Evolutionary conservation across 2,888 invertebrate genomes (phyloP), one percentile per base, ranked within the genome.

Genomic region (Lissocephala sabroskyi): DNA sequence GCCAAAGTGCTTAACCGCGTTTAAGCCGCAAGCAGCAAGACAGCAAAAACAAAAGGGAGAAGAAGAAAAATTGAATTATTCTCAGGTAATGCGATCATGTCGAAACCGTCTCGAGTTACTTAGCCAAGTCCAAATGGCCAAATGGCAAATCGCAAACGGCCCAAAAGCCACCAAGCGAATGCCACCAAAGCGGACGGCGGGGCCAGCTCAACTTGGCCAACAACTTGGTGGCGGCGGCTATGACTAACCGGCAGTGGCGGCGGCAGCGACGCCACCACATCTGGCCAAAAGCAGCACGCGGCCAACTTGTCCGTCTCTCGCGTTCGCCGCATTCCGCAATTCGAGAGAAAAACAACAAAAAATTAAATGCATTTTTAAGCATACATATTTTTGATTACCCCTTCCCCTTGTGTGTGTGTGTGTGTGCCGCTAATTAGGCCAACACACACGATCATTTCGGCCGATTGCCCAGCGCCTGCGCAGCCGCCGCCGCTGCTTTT

Each of bases 1-100:
- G 67, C 49, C 57, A 45, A 53, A 60, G 75, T 74, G 64, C 71
- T 70, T 68, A 68, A 66, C 68, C 68, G 71, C 71, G 70, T 70
- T 68, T 62, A 60, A 55, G 59, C 50, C 62, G 40, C 49, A 49
- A n/a, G n/a, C n/a, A n/a, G n/a, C 52, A 33, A 52, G 50, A 49
- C 51, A 39, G 37, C 51, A 47, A 44, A 60, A 53, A 45, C 50
- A 52, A 45, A 19, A 49, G 18, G 7, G 52, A 58, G 52, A n/a
- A n/a, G n/a, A n/a, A n/a, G n/a, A n/a, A n/a, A n/a, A n/a, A n/a
- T n/a, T n/a, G 58, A 58, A 57, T 57, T 58, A 53, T 65, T 75
- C 65, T 64, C 60, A 49, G 59, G 66, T 65, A 63, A 71, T 49
- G 56, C 56, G 75, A 79, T 71, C 62, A 56, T 66, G 54, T 67